Evolutionary conservation across 1,140 invertebrate genomes (phyloP), one percentile per base, ranked within the genome.

Genomic region (Saccostrea glomerata): DNA sequence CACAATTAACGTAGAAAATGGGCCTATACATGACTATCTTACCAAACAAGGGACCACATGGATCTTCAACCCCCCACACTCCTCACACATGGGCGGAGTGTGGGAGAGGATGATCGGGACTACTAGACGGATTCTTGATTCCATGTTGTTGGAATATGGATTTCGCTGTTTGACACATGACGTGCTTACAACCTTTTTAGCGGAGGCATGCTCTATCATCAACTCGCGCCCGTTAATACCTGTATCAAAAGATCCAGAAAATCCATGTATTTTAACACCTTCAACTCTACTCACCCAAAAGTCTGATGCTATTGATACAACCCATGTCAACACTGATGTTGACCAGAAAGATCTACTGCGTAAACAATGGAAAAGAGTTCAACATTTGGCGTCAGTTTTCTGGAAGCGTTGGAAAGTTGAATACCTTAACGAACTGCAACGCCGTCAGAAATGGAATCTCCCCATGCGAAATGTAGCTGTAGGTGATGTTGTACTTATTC

Each of bases 171-270:
- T 93, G 12, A 90, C 91, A 36, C 88, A 91, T 90, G 89, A 91
- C 30, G 89, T 91, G 11, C 85, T 92, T n/a, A 73, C 66, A 17
- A 92, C 91, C 15, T 66, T 92, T 15, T 90, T 92, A 85, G 63
- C 86, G 36, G 89, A 90, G 87, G 90, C 91, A n/a, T 88, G 85
- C 60, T 86, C 92, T 30, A 91, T 90, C 54, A 87, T 92, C 0
- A 92, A 92, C 77, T 58, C 40, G 20, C 63, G 89, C 12, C 92
- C 91, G 12, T 55, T 92, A 6, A 82, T 90, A 25, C 87, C 87
- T 6, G 60, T 92, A 47, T 90, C 90, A 17, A 47, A 60, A 17
- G 91, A 93, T 84, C 92, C 91, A 23, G 89, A 90, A 36, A 85
- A 85, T 54, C 90, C 90, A 6, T 36, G 82, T 12, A 82, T 91